Evolutionary conservation across 2,797 vertebrate genomes (phyloP).

Genomic region (Ispidina picta): DNA sequence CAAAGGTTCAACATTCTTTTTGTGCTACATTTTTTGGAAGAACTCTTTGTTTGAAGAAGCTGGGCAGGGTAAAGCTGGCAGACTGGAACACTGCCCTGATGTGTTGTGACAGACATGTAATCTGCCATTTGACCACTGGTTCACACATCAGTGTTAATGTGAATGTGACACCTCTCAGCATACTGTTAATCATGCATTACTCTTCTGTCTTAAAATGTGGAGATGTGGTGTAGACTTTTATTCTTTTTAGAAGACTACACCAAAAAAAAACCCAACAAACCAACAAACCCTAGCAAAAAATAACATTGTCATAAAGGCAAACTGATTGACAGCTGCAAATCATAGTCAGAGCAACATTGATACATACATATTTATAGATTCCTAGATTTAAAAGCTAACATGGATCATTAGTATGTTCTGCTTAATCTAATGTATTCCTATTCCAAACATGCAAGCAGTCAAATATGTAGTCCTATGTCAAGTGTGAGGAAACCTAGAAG

Average conservation of each 20-base stretch:
- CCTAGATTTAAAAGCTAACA: slow-evolving; percentile 42
- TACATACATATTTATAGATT: slow-evolving; percentile 69
- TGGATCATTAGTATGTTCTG: slow-evolving; percentile 55
- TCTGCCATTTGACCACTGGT: slow-evolving; percentile 71
- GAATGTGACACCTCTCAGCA: slow-evolving; percentile 73
- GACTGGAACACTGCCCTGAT: slow-evolving; percentile 72
- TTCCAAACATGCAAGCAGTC: not conserved
- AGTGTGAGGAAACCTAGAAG: slow-evolving; percentile 20
- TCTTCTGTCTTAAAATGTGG: slow-evolving; percentile 70
- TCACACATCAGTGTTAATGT: slow-evolving; percentile 73
- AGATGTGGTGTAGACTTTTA: slow-evolving; percentile 64
- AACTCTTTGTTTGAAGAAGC: slow-evolving; percentile 69
- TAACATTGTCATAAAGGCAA: slow-evolving; percentile 55
- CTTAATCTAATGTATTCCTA: slow-evolving; percentile 31
- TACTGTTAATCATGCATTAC: slow-evolving; percentile 71
- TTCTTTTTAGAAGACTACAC: slow-evolving; percentile 56
- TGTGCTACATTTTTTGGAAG: slow-evolving; percentile 46
- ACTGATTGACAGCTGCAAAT: slow-evolving; percentile 70
- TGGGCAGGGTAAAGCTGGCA: slow-evolving; percentile 71
- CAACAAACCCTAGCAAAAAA: slow-evolving; percentile 22
- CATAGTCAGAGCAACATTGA: slow-evolving; percentile 58
- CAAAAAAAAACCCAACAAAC: not conserved
- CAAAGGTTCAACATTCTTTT: slow-evolving; percentile 62
- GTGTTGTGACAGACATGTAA: slow-evolving; percentile 73
- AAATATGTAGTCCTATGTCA: not conserved